Conservation (phyloP, 2,797 vertebrate genomes). For the Delichon dasypus region DNA sequence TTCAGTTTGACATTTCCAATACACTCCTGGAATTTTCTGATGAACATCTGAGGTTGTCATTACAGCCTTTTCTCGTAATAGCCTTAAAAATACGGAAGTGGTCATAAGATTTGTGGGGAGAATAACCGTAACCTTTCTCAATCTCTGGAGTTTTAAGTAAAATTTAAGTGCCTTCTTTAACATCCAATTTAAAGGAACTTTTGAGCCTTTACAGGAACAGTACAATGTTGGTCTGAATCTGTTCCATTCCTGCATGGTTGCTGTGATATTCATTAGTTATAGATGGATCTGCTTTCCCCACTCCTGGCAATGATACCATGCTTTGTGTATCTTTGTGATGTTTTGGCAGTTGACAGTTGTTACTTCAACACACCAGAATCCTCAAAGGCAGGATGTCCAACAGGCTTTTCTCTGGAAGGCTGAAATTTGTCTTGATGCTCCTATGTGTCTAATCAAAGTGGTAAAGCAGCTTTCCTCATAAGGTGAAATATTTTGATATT, state of each 20-base stretch:
- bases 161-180: background rate
- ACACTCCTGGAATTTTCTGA: background rate
- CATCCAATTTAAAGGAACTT: background rate
- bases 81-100: background rate
- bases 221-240: background rate
- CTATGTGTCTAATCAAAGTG: background rate
- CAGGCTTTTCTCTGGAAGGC: background rate
- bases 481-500: background rate
- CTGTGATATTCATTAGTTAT: background rate
- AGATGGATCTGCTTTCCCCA: background rate
- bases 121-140: background rate
- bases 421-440: background rate
- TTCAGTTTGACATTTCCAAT: background rate
- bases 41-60: background rate
- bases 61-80: background rate
- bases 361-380: background rate
- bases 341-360: background rate
- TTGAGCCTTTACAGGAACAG: background rate
- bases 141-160: background rate
- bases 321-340: background rate
- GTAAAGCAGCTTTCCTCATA: background rate
- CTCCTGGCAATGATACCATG: background rate
- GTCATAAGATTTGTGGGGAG: background rate
- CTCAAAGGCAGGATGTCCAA: background rate
- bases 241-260: background rate